Percentiles rank a stretch among this genome's conserved stretches.
phyloP scores from a whole-genome alignment of 2,888 invertebrate species.

The Anodontia alba region DNA sequence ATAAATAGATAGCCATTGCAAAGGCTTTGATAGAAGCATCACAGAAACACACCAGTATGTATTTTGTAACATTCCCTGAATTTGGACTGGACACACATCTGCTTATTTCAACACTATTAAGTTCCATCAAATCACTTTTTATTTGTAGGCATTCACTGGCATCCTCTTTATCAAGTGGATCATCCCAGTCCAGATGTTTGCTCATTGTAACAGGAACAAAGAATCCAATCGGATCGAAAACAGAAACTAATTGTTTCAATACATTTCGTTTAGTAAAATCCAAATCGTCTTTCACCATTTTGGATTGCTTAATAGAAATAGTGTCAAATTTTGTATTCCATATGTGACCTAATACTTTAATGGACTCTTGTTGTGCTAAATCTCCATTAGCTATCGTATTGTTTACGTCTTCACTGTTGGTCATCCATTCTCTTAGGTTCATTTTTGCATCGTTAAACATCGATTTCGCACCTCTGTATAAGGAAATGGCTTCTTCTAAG shows the following conservation, averaged over 20 bases:
- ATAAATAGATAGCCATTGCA: not conserved
- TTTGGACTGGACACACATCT: not conserved
- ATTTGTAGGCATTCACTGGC: not conserved
- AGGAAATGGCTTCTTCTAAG: not conserved
- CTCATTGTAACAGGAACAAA: not conserved
- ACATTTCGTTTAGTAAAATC: not conserved
- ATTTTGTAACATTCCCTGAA: not conserved
- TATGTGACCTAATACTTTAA: not conserved
- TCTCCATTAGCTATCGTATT: not conserved
- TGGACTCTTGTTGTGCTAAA: not conserved
- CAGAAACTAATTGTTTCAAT: not conserved
- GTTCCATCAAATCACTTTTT: not conserved
- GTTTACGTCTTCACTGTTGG: not conserved
- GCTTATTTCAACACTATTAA: not conserved
- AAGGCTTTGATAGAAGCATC: not conserved
- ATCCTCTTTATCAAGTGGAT: not conserved
- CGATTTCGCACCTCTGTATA: not conserved
- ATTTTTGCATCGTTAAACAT: not conserved
- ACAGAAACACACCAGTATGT: not conserved
- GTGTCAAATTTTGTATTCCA: not conserved
- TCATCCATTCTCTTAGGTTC: not conserved
- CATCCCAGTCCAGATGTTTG: not conserved
- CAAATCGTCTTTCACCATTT: no score
- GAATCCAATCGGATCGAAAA: not conserved
- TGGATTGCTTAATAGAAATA: not conserved